Evolutionary conservation across 2,888 invertebrate genomes (phyloP), one percentile per base, ranked within the genome.

Genomic region (Liodrosophila aerea): DNA sequence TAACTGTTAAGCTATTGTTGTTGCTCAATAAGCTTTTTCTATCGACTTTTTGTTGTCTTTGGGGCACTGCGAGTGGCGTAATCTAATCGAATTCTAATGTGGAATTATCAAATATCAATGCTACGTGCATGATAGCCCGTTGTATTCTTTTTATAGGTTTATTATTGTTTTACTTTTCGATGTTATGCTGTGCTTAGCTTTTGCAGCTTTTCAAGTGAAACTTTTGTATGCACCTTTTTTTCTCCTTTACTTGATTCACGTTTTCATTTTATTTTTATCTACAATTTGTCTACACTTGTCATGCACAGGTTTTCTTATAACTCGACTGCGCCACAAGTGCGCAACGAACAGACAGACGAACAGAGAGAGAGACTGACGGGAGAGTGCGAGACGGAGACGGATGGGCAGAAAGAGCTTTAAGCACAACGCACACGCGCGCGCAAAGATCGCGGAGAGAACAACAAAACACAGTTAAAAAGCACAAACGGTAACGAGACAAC

Each of bases 191-290:
- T n/a, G n/a, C n/a, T n/a, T n/a, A n/a, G n/a, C n/a, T 58, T 44
- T 27, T 27, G 15, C 41, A 41, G 45, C 37, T 64, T 15, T 53
- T 53, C 29, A 63, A 63, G 85, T 78, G 83, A 82, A 80, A 80
- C 73, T 82, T 66, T 18, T 18, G 15, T 64, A 68, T 82, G 73
- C 85, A 80, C 73, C 82, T 82, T 74, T 62, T 64, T 65, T 60
- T 66, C 2, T 22, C 2, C 5, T 22, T 22, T 22, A 22, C 22
- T 22, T 22, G 22, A 22, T 22, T 22, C 22, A 64, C 51, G 72
- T 85, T 78, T 75, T 66, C 59, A 68, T 85, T 85, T 77, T 72
- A 70, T 68, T 66, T 85, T 85, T 80, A 83, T 81, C 76, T 77
- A 76, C 65, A 70, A 83, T 73, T 81, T 71, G 64, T 64, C 63